Evolutionary conservation across 2,888 invertebrate species (phyloP).

Genomic region (Synergus laeviventris): DNA sequence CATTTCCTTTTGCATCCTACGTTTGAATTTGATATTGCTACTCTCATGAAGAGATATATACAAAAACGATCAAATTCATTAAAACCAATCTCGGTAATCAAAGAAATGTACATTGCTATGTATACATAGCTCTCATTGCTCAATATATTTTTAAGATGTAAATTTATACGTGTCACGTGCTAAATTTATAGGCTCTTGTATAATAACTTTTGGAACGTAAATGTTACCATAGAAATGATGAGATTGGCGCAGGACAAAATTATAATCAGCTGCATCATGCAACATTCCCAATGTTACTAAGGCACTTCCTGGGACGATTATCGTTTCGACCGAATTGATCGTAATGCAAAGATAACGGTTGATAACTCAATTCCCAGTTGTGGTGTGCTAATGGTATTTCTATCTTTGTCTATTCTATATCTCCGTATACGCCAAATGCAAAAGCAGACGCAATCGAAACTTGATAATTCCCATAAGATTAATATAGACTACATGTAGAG

Average conservation of each 20-base stretch:
- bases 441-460: conserved; percentile 14
- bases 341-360: conserved; percentile 66
- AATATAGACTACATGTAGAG: background rate
- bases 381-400: conserved; percentile 54
- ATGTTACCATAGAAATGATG: conserved; percentile 47
- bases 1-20: background rate
- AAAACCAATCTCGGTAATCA: too few relatives aligned
- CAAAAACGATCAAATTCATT: background rate
- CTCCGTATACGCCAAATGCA: conserved; percentile 1
- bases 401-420: conserved; percentile 41
- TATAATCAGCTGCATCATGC: conserved; percentile 50
- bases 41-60: background rate
- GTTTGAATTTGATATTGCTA: background rate
- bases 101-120: too few relatives aligned
- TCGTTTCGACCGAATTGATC: conserved; percentile 64
- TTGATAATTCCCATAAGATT: background rate
- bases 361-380: conserved; percentile 60
- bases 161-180: background rate
- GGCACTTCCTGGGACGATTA: conserved; percentile 61
- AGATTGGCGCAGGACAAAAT: conserved; percentile 53
- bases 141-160: conserved; percentile 9
- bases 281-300: conserved; percentile 39
- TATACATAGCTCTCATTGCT: background rate
- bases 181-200: conserved; percentile 33
- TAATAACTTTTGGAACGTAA: conserved; percentile 54